phyloP scores from a whole-genome alignment of 2,113 vertebrate species.

The Nestor notabilis region DNA sequence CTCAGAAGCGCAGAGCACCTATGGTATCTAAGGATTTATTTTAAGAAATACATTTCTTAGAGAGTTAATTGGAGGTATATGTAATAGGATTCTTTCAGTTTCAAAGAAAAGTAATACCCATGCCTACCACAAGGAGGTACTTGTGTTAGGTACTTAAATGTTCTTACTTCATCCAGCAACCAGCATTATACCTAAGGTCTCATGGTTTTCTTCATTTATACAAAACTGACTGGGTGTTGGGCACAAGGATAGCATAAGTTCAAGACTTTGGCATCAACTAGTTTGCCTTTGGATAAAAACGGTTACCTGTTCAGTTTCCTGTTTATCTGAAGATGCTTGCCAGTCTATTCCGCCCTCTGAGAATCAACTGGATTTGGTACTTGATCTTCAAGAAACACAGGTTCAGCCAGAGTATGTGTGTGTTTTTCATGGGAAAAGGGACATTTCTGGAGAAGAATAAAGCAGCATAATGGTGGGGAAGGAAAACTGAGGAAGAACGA shows the following conservation, averaged over 20 bases:
- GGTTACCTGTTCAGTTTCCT: background rate
- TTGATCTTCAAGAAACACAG: background rate
- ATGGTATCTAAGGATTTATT: background rate
- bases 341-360: background rate
- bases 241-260: background rate
- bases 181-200: background rate
- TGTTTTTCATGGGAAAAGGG: background rate
- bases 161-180: background rate
- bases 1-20: background rate
- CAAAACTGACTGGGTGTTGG: background rate
- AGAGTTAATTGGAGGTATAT: background rate
- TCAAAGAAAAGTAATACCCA: background rate
- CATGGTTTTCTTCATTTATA: background rate
- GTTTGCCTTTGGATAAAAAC: background rate
- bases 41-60: background rate
- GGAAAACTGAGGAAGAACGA: background rate
- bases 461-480: background rate
- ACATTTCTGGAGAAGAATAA: background rate
- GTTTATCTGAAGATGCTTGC: background rate
- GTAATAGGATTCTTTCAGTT: background rate
- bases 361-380: background rate
- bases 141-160: background rate
- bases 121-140: background rate
- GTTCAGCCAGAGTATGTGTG: background rate
- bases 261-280: background rate